Conservation (phyloP, 2,888 invertebrate species). For the Clistopyga incitator region DNA sequence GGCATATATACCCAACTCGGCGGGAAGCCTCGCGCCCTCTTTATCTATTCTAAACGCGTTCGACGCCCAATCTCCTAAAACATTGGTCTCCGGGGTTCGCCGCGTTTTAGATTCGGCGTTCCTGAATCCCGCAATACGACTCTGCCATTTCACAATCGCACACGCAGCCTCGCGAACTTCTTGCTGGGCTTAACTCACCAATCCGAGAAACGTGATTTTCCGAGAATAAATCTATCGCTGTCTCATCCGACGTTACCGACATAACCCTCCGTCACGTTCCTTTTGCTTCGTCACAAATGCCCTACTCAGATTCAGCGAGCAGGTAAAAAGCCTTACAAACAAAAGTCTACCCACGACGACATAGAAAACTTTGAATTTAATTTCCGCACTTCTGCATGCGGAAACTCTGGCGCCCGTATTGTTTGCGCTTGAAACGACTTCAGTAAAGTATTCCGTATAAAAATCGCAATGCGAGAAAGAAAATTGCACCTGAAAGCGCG, state of each 20-base stretch:
- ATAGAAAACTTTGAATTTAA: constrained; percentile 50
- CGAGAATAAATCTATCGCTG: constrained; percentile 59
- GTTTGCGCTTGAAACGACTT: constrained; percentile 19
- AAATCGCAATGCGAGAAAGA: neutral
- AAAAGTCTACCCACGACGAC: constrained; percentile 33
- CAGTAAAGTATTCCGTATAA: neutral
- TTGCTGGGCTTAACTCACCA: constrained; percentile 54
- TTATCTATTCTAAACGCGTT: constrained; percentile 78
- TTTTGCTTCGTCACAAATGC: constrained; percentile 35
- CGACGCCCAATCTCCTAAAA: constrained; percentile 78
- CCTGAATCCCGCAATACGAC: constrained; percentile 26
- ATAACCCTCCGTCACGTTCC: neutral
- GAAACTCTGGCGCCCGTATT: constrained; percentile 34
- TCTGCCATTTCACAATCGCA: constrained; percentile 37
- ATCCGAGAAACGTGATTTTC: constrained; percentile 64
- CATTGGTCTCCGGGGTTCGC: constrained; percentile 62
- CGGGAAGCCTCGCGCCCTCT: constrained; percentile 61
- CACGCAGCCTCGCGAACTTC: constrained; percentile 26
- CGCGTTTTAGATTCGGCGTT: constrained; percentile 58
- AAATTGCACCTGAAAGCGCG: neutral
- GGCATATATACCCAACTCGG: constrained; percentile 40
- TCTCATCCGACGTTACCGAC: constrained; percentile 22
- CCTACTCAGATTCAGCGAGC: constrained; percentile 37
- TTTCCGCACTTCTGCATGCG: constrained; percentile 25
- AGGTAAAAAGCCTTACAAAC: constrained; percentile 36